Conservation (phyloP, 2,797 vertebrate genomes). For the Ibycter americanus region DNA sequence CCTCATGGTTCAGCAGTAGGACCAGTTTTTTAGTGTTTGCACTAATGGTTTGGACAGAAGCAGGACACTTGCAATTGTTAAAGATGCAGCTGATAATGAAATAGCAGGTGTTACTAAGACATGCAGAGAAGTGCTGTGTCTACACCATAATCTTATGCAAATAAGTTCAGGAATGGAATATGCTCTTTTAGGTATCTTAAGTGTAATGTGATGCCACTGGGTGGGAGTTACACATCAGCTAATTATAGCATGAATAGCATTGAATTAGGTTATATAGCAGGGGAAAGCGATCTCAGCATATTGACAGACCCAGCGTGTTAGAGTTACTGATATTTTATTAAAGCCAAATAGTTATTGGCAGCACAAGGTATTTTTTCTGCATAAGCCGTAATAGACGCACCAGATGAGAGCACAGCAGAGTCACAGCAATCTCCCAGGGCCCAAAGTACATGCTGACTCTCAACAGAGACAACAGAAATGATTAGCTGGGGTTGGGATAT, state of each 20-base stretch:
- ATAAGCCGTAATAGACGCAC: neutral
- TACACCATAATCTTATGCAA: neutral
- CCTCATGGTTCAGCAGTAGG: neutral
- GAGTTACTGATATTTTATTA: neutral
- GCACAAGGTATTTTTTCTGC: neutral
- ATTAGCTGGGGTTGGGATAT: neutral
- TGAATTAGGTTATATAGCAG: neutral
- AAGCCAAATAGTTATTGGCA: neutral
- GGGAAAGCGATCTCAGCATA: neutral
- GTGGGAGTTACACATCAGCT: neutral
- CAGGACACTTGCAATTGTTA: neutral
- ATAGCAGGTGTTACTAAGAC: neutral
- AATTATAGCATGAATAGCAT: neutral
- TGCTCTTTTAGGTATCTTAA: neutral
- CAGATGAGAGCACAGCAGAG: neutral
- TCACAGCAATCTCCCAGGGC: neutral
- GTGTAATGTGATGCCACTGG: neutral
- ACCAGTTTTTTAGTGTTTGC: neutral
- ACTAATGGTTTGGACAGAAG: neutral
- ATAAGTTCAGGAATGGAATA: neutral
- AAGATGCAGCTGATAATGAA: neutral
- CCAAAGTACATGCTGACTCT: rapidly evolving
- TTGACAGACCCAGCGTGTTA: neutral
- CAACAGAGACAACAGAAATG: neutral
- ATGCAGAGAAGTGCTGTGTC: neutral